Conservation (phyloP, 2,888 invertebrate species). For the Polietes domitor region DNA sequence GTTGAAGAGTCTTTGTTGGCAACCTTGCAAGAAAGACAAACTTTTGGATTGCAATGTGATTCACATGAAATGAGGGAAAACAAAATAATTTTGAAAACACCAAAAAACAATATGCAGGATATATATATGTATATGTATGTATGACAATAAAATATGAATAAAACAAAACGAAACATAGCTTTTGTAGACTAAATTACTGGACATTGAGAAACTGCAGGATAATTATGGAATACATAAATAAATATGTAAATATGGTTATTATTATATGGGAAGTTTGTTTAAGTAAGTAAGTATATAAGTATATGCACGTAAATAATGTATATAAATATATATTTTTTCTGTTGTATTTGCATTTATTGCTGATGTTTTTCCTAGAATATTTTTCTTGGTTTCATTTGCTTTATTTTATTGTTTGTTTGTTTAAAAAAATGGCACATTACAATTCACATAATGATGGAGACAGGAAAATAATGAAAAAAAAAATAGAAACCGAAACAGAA, state of each 20-base stretch:
- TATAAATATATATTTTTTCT: background rate
- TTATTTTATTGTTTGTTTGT: background rate
- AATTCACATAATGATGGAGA: conserved; percentile 29
- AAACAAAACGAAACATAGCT: conserved; percentile 45
- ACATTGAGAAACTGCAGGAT: conserved; percentile 5
- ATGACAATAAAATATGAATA: conserved; percentile 21
- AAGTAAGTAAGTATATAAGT: background rate
- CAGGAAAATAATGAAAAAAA: conserved; percentile 49
- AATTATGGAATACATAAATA: background rate
- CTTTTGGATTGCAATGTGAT: too few species aligned
- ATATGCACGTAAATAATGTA: background rate
- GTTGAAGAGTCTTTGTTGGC: too few species aligned
- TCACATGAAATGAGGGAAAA: too few species aligned
- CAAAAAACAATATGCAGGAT: too few species aligned
- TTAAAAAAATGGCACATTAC: background rate
- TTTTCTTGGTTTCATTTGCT: background rate
- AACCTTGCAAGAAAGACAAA: too few species aligned
- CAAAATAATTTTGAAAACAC: background rate
- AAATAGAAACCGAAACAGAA: conserved; percentile 15
- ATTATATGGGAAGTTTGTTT: background rate
- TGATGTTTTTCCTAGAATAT: background rate
- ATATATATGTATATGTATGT: background rate
- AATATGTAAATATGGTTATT: background rate
- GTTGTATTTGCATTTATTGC: background rate
- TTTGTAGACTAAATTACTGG: background rate